A percentile compares a stretch with the other conserved stretches of the same genome.
These are phyloP conservation scores for Oikopleura dioica DNA, from an alignment of 23 tunicate species.

Conservation along the genomic window DNA sequence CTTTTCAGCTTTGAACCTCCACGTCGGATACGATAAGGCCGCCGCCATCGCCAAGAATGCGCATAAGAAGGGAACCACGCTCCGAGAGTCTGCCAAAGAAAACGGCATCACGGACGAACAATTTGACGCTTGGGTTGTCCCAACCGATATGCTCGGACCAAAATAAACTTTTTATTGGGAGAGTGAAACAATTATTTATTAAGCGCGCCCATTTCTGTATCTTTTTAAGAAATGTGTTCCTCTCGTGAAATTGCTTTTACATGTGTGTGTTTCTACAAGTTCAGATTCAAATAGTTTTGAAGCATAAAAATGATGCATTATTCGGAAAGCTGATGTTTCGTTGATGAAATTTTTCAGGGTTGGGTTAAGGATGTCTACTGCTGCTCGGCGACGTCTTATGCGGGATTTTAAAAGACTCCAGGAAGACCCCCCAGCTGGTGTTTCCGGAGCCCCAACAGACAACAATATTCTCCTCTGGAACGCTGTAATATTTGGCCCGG, in stretches of 20 bases:
- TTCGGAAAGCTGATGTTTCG: too few species aligned
- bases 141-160: slow-evolving; percentile 97
- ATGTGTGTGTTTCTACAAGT: too few species aligned
- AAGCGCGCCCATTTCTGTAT: background rate
- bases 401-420: slow-evolving; percentile 65
- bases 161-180: slow-evolving; percentile 6
- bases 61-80: slow-evolving; percentile 50
- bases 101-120: slow-evolving; percentile 53
- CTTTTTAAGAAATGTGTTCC: too few species aligned
- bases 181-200: background rate
- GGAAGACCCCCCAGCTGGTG: slow-evolving; percentile 92
- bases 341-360: too few species aligned
- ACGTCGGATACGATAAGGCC: slow-evolving; percentile 89
- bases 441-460: slow-evolving; percentile 88
- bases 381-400: slow-evolving; percentile 60
- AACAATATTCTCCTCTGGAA: slow-evolving; percentile 85
- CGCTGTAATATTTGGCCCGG: slow-evolving; percentile 92
- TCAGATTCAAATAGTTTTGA: too few species aligned
- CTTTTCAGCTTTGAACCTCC: slow-evolving; percentile 44
- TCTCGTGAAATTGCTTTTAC: too few species aligned
- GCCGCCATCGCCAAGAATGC: slow-evolving; percentile 95
- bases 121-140: slow-evolving; percentile 81
- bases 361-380: slow-evolving; percentile 48
- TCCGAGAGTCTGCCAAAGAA: slow-evolving; percentile 51
- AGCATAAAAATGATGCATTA: too few species aligned